These are phyloP conservation scores for Limonius californicus DNA, from an alignment of 1,140 invertebrate species.

Conservation along the genomic window DNA sequence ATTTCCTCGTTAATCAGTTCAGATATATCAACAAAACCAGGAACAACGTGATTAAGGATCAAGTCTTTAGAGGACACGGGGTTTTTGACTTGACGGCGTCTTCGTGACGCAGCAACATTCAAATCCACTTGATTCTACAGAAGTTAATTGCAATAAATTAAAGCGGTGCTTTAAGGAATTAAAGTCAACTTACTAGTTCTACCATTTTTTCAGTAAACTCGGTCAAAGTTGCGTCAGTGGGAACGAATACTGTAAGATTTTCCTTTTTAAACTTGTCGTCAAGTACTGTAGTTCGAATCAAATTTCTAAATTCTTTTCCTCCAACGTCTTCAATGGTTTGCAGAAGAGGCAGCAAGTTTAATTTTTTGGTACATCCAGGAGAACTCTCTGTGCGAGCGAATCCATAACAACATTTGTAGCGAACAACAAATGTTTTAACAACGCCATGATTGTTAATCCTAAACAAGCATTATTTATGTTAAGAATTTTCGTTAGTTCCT, in stretches of 20 bases:
- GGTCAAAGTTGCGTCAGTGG: conserved; percentile 53
- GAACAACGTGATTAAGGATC: conserved; percentile 48
- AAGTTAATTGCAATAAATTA: too few species aligned
- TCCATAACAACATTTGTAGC: conserved; percentile 60
- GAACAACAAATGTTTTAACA: conserved; percentile 54
- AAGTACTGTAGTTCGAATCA: conserved; percentile 49
- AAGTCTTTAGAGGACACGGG: conserved; percentile 41
- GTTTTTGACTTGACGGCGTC: conserved; percentile 32
- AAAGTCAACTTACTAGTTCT: conserved; percentile 43
- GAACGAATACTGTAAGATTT: conserved; percentile 56
- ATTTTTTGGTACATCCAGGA: conserved; percentile 51
- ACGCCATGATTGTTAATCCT: conserved; percentile 56
- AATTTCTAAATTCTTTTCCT: conserved; percentile 52
- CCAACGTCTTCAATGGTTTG: conserved; percentile 53
- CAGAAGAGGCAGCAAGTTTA: conserved; percentile 51
- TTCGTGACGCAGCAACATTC: conserved; percentile 35
- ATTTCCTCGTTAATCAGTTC: conserved; percentile 50
- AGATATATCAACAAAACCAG: conserved; percentile 48
- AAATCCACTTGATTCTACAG: conserved; percentile 10
- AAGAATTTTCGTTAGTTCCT: too few species aligned
- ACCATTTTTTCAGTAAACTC: conserved; percentile 48
- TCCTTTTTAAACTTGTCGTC: conserved; percentile 45
- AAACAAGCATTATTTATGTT: too few species aligned
- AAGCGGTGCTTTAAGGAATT: neutral
- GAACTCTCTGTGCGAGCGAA: conserved; percentile 48